Base-by-base conservation (phyloP, 2,113 vertebrate genomes). In the Synodontis membranacea region DNA sequence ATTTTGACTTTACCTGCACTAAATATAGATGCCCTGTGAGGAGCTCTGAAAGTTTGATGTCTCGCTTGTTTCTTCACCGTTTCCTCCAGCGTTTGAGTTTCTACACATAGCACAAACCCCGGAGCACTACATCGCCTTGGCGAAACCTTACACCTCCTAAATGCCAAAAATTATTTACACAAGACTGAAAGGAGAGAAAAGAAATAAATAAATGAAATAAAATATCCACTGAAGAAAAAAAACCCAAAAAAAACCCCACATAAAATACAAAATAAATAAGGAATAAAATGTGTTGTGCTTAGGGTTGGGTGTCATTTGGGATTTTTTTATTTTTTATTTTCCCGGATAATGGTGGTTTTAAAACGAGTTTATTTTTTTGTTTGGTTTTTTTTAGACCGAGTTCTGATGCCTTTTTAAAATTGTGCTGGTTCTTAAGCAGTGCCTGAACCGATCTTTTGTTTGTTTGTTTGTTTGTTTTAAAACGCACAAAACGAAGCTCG, bases 121-220 rank as follows among this genome's bases (percentile, higher is more conserved):
- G 42, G 14, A 83, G 81, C 81, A 21, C 42, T 64, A 82, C 44
- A 66, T 44, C 28, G 39, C 58, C 81, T 83, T 50, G 44, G 44
- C 60, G 34, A 31, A 68, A 83, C 81, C 58, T 83, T 54, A 9
- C 62, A 66, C 81, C 81, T 64, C 44, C 39, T 21, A 48, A 48
- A 64, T 46, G 62, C 81, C 81, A 82, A 82, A 82, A 66, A 66
- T 60, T 68, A 83, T 66, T 83, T 68, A 83, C 62, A 66, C 62
- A 12, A 50, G 62, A 34, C 3, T 39, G 78, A 75, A 46, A 79
- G 76, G 4, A 14, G 7, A 8, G 25, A 23, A 50, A 31, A 76
- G 14, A 46, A 28, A 74, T 0, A 58, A 7, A 60, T 25, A 7
- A 34, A 23, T 21, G 4, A 12, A 1, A 44, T 12, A 50, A 1